Percentiles rank a stretch among this genome's conserved stretches.
Evolutionary conservation across 2,113 vertebrate genomes (phyloP).

Genomic region (Malurus cyaneus): DNA sequence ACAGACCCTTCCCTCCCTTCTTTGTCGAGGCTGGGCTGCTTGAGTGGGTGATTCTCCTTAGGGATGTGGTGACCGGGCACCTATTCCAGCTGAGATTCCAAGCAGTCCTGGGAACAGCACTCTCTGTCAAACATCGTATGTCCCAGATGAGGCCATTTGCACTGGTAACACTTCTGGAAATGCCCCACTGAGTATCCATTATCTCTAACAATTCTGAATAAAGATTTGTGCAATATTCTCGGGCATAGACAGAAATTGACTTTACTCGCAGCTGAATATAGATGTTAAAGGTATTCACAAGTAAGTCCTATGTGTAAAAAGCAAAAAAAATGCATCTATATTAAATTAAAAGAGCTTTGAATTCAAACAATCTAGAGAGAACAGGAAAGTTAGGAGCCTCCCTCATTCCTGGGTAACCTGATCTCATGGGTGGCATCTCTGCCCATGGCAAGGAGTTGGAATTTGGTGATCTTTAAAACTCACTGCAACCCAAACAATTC

Average conservation of each 20-base stretch:
- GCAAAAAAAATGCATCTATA: neutral
- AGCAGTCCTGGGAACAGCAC: neutral
- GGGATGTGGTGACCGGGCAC: neutral
- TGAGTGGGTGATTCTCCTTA: neutral
- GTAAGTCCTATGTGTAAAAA: neutral
- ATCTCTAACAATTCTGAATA: neutral
- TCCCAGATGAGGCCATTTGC: neutral
- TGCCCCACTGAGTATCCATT: neutral
- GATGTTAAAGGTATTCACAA: neutral
- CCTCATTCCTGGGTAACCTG: neutral
- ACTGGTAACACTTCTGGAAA: neutral
- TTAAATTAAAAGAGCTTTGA: constrained; percentile 2
- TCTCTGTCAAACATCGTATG: fast-evolving
- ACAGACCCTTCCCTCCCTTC: neutral
- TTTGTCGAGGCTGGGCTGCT: neutral
- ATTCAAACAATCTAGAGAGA: neutral
- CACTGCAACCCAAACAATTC: neutral
- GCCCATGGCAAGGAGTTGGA: neutral
- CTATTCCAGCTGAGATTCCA: neutral
- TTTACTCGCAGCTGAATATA: constrained; percentile 6
- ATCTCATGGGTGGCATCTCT: neutral
- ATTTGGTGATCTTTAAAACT: neutral
- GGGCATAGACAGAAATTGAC: neutral
- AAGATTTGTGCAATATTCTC: neutral
- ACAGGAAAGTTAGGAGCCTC: neutral